Conservation (phyloP, 2,797 vertebrate species). For the Eulemur coronatus region DNA sequence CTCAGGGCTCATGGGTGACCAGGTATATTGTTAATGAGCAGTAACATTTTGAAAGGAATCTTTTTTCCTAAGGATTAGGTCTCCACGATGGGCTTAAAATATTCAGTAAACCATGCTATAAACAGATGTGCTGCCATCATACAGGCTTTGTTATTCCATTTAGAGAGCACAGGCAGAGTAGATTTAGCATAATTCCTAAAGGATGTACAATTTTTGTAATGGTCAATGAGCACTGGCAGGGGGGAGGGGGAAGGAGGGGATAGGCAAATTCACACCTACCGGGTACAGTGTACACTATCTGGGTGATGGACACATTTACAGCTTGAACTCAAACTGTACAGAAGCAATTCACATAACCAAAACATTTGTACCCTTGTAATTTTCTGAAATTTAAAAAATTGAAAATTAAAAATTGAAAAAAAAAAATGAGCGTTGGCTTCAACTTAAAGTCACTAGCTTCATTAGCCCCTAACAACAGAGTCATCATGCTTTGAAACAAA, state of each 20-base stretch:
- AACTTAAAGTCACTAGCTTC: neutral
- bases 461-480: neutral
- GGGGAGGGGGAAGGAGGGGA: too few relatives aligned
- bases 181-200: neutral
- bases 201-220: neutral
- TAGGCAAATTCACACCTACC: too few relatives aligned
- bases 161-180: neutral
- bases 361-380: too few relatives aligned
- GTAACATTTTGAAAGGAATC: neutral
- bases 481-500: neutral
- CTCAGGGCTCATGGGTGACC: neutral
- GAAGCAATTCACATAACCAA: too few relatives aligned
- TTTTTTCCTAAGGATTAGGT: neutral
- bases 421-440: neutral
- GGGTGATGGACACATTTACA: too few relatives aligned
- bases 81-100: neutral
- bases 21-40: neutral
- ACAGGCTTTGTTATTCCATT: neutral
- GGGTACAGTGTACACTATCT: too few relatives aligned
- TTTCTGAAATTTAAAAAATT: too few relatives aligned
- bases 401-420: too few relatives aligned
- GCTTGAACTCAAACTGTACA: too few relatives aligned
- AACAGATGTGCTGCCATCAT: neutral
- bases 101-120: neutral
- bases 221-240: neutral